These are phyloP conservation scores for Hyperoplus lanceolatus DNA, from an alignment of 2,797 vertebrate genomes.

Conservation along the genomic window DNA sequence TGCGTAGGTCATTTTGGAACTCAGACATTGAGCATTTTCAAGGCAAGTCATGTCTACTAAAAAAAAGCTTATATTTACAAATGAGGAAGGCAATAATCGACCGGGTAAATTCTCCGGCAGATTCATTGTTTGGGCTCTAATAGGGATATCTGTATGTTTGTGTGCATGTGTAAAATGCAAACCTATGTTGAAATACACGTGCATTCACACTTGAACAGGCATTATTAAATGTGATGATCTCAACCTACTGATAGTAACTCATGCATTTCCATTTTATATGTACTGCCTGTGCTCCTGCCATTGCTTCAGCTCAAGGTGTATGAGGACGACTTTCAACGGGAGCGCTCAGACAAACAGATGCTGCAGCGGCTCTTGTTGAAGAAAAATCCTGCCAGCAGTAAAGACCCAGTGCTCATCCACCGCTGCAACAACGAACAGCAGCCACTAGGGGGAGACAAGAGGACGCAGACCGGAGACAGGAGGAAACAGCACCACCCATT, in stretches of 20 bases:
- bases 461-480: slow-evolving; percentile 65
- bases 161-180: not conserved
- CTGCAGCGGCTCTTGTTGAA: slow-evolving; percentile 86
- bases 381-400: slow-evolving; percentile 63
- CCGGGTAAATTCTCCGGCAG: no score
- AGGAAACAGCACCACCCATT: slow-evolving; percentile 71
- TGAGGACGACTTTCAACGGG: slow-evolving; percentile 87
- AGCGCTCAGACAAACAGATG: slow-evolving; percentile 87
- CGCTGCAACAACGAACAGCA: slow-evolving; percentile 85
- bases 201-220: not conserved
- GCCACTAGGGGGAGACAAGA: slow-evolving; percentile 62
- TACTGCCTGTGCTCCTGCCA: slow-evolving; percentile 7
- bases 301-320: slow-evolving; percentile 85
- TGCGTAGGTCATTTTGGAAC: no score
- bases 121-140: no score
- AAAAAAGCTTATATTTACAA: no score
- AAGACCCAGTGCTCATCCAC: slow-evolving; percentile 83
- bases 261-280: not conserved
- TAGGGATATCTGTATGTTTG: no score
- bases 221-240: not conserved
- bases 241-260: not conserved
- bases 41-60: no score
- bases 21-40: no score
- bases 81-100: no score
- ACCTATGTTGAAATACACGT: no score